Conservation (phyloP, 35 echinoderm and acorn worm genomes). For the Eucidaris tribuloides region DNA sequence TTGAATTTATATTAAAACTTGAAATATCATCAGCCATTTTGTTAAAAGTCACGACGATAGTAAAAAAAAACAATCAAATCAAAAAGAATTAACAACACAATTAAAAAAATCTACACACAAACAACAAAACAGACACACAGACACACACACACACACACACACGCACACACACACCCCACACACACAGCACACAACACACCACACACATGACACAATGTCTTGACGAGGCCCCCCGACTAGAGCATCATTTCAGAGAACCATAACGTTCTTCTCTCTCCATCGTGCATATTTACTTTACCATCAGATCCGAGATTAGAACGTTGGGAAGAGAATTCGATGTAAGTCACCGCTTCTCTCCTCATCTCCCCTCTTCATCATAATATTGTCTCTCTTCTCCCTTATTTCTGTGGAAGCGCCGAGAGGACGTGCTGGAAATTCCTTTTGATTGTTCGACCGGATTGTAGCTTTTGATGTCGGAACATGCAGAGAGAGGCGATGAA, state of each 20-base stretch:
- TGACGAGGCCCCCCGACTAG: too few relatives aligned
- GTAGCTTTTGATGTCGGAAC: neutral
- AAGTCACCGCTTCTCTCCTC: slow-evolving; percentile 6
- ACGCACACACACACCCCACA: too few relatives aligned
- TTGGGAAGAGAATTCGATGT: slow-evolving; percentile 1
- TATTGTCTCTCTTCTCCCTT: neutral
- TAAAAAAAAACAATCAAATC: too few relatives aligned
- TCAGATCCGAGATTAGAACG: neutral
- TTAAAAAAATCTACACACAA: too few relatives aligned
- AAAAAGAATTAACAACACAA: too few relatives aligned
- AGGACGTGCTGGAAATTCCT: slow-evolving; percentile 17
- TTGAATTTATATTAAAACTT: too few relatives aligned
- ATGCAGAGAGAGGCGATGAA: neutral
- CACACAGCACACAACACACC: too few relatives aligned
- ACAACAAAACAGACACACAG: too few relatives aligned
- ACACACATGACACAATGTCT: too few relatives aligned
- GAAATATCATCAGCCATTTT: too few relatives aligned
- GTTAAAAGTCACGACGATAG: too few relatives aligned
- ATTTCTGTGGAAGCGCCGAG: neutral
- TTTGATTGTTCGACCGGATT: slow-evolving; percentile 5
- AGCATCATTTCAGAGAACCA: neutral
- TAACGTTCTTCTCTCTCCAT: neutral
- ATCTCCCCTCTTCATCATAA: neutral
- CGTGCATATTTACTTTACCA: slow-evolving; percentile 8
- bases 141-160: too few relatives aligned